Evolutionary conservation across 30 jellyfish, hydroid and myxozoan species (phyloP).

Genomic region (Sanderia malayensis): DNA sequence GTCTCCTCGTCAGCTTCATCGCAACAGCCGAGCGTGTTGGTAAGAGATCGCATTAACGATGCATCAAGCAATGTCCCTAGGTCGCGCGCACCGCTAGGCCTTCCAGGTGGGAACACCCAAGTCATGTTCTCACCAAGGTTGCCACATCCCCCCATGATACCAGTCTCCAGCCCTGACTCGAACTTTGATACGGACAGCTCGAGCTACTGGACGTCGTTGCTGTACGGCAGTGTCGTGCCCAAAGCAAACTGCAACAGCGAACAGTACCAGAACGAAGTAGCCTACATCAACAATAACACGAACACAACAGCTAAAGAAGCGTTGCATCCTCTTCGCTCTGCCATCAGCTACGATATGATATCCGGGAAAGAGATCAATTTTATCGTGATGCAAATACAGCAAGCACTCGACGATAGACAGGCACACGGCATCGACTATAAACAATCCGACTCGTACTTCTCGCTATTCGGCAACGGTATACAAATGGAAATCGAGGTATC

Average conservation of each 20-base stretch:
- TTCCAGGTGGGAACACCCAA: constrained; percentile 17
- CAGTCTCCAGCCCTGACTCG: constrained; percentile 27
- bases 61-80: constrained; percentile 13
- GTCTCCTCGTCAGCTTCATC: constrained; percentile 28
- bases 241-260: constrained; percentile 24
- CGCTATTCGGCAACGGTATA: constrained; percentile 79
- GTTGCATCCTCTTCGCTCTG: constrained; percentile 56
- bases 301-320: constrained; percentile 30
- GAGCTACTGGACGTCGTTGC: constrained; percentile 43
- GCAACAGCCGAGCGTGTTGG: constrained; percentile 43
- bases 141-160: constrained; percentile 25
- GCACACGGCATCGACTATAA: constrained; percentile 64
- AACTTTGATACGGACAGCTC: constrained; percentile 42
- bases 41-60: constrained; percentile 39
- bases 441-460: constrained; percentile 80
- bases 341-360: constrained; percentile 73
- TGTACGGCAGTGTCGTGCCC: constrained; percentile 21
- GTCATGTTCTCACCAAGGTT: constrained; percentile 25
- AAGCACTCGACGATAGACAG: constrained; percentile 67
- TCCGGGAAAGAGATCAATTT: constrained; percentile 60
- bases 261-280: constrained; percentile 4
- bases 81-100: constrained; percentile 23
- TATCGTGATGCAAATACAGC: constrained; percentile 71
- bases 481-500: constrained; percentile 91
- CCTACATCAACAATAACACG: constrained; percentile 19